Evolutionary conservation across 2,888 invertebrate genomes (phyloP), one percentile per base, ranked within the genome.

Genomic region (Drosophila longiperda): DNA sequence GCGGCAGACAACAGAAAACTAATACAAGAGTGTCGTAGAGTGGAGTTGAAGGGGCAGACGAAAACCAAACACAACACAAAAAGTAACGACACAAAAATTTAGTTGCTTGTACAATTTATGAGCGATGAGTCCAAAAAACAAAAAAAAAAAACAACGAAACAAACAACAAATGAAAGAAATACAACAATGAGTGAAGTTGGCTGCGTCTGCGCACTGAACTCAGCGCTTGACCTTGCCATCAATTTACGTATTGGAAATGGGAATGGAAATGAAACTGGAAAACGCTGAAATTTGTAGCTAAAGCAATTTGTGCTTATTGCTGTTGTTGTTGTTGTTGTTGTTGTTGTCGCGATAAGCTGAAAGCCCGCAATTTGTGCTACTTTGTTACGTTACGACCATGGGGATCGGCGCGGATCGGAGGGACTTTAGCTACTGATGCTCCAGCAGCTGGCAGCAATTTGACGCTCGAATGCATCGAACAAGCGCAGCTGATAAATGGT

Each of bases 141-240:
- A 15, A 42, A 15, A 23, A 34, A 34, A n/a, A 17, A n/a, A 20
- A 17, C 23, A 50, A 42, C 67, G 62, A 29, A 29, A 29, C 29
- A 29, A 29, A 20, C 20, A 59, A 45, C 50, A 63, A 15, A 20
- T 34, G 26, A 50, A 40, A 59, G 54, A 59, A 38, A 42, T 8
- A 36, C 40, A 42, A 17, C 3, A 58, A 45, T 52, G 50, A 32
- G 36, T 42, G 32, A 65, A 55, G 69, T 53, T 70, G 66, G 78
- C 81, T 83, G 89, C 88, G 87, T 72, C 77, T 83, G 88, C 87
- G 86, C 82, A 36, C 33, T 78, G 87, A 89, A 83, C 80, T 38
- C 55, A 73, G 29, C 86, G 80, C 75, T 87, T 85, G 90, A 89
- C 90, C 88, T 89, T 89, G 90, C 89, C 81, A 89, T 88, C 88